phyloP scores from a whole-genome alignment of 1,140 invertebrate species.

The Kradibia gibbosae region DNA sequence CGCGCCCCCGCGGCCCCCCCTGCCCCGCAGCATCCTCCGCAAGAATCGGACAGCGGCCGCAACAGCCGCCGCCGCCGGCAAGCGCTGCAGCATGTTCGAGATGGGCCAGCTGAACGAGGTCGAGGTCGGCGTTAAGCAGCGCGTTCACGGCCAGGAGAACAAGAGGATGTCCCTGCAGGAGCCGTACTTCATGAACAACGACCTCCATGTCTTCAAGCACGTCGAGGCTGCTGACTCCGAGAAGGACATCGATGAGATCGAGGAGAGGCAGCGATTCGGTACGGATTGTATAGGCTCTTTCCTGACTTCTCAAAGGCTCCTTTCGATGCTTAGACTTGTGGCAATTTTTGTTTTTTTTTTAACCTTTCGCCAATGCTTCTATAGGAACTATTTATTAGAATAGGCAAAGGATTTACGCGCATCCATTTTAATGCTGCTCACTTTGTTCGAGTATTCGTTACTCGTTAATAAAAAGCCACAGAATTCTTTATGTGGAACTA shows the following conservation, averaged over 20 bases:
- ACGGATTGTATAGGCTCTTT: background rate
- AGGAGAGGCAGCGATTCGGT: slow-evolving; percentile 63
- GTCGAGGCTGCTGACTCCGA: slow-evolving; percentile 65
- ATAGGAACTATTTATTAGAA: too few relatives aligned
- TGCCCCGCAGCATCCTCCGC: slow-evolving; percentile 81
- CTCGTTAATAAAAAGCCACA: too few relatives aligned
- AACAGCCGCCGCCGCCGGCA: slow-evolving; percentile 75
- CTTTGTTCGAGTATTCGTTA: too few relatives aligned
- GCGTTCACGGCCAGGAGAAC: slow-evolving; percentile 70
- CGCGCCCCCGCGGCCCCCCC: slow-evolving; percentile 79
- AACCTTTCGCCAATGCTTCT: too few relatives aligned
- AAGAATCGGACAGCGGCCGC: slow-evolving; percentile 73
- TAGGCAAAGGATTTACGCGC: too few relatives aligned
- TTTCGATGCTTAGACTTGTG: too few relatives aligned
- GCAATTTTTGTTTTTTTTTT: too few relatives aligned
- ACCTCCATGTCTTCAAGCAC: slow-evolving; percentile 65
- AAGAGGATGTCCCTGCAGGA: slow-evolving; percentile 83
- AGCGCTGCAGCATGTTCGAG: slow-evolving; percentile 87
- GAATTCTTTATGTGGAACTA: too few relatives aligned
- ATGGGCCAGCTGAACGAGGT: slow-evolving; percentile 76
- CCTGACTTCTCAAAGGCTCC: too few relatives aligned
- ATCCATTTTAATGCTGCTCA: too few relatives aligned
- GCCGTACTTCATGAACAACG: slow-evolving; percentile 79
- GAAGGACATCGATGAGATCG: slow-evolving; percentile 70
- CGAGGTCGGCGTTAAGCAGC: slow-evolving; percentile 58